Base-by-base conservation (phyloP, 2,113 vertebrate species). In the Leptodactylus fuscus region DNA sequence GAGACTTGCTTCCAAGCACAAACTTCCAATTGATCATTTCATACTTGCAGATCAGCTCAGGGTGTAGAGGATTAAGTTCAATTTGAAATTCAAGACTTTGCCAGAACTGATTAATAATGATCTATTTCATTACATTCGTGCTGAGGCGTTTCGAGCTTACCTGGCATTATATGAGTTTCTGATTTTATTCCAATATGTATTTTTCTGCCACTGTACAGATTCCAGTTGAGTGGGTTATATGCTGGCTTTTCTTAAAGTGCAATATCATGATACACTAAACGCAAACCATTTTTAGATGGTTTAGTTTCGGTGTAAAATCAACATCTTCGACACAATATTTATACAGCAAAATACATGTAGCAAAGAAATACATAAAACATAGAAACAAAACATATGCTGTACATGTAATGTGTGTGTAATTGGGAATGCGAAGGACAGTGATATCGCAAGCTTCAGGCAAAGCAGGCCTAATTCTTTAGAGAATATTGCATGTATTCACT, bases 11-110 rank as follows among this genome's bases (percentile, higher is more conserved):
- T 12, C 18, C 20, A 36, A 76, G n/a, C 76, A 60, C 53, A 55
- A 79, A 79, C 76, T 79, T 79, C 34, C 51, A 55, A 79, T 79
- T 79, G 76, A 79, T 79, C 48, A 79, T 79, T 58, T 79, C 29
- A 55, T 53, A 36, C 75, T 49, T 79, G 76, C 51, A 79, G 60
- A 79, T 79, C 76, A 36, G 16, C 76, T 41, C 4, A 38, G 22
- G 16, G 78, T 62, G 38, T 44, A 44, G 77, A 65, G 78, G 78
- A 46, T 44, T 81, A 65, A 65, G 58, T 67, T 46, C 36, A 65
- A 41, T 81, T 81, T 81, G 27, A 48, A 41, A 32, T 81, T 65
- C 58, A 44, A 81, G 38, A 12, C 36, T 65, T 81, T 62, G 58
- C 58, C 78, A 65, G 58, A 65, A 81, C 58, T 80, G 49, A 58